Base-by-base conservation (phyloP, 1,140 invertebrate species). In the Apis laboriosa region DNA sequence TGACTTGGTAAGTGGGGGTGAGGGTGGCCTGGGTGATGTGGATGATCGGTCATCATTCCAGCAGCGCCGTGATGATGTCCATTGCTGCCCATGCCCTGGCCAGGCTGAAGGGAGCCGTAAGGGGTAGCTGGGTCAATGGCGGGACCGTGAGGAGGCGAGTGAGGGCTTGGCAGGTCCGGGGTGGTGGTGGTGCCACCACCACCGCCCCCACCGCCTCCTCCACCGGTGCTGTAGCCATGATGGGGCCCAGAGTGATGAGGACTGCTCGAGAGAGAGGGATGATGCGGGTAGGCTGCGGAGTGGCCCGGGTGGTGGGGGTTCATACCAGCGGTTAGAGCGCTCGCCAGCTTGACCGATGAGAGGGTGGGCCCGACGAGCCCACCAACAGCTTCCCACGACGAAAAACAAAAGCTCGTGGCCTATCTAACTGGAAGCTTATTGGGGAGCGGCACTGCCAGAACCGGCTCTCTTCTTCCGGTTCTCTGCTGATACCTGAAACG, bases 301-400 rank as follows among this genome's bases (percentile, higher is more conserved):
- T 93, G 93, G 76, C 92, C 91, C 88, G 92, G 92, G 86, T 93
- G 93, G 90, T 93, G 92, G 87, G 94, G 94, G 93, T 94, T 94
- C 94, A 94, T 94, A 91, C 92, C 93, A 92, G 94, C 92, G 91
- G 93, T 93, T 90, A 94, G 82, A 91, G 94, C 93, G 92, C 93
- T 94, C 93, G 94, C 93, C 94, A 94, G 94, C 90, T 94, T 94
- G 94, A 89, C 89, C 84, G 91, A 92, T 93, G 80, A 89, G 85
- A 88, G 93, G 93, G 92, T 92, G 93, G 92, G 92, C 93, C 92
- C 84, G 71, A 79, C 83, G 89, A 94, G 93, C 93, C 93, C 93
- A 93, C 93, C 93, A 89, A 89, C 90, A 77, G 87, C 80, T 89
- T 87, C 58, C 88, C 84, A 88, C 85, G 70, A 84, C 67, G 84